Base-by-base conservation (phyloP, 1,140 invertebrate genomes). In the Camponotus floridanus region DNA sequence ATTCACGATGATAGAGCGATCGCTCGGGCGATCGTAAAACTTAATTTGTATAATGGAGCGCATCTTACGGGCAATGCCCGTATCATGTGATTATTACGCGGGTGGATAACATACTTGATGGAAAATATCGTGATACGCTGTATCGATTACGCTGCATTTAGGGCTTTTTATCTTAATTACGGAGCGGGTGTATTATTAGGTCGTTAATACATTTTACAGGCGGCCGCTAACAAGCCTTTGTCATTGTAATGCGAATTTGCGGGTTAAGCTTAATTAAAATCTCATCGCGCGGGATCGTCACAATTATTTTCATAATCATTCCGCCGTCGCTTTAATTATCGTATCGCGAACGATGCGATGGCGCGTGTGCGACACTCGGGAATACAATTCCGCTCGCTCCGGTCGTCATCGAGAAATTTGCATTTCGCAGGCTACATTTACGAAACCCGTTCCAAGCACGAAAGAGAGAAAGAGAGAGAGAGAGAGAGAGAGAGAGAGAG, bases 91-190 rank as follows among this genome's bases (percentile, higher is more conserved):
- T 84, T 85, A 89, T 87, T 80, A 80, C 51, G 11, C 13, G 59
- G 48, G 70, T 21, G 42, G 88, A 87, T 90, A 90, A 87, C 48
- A 55, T 48, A 86, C 62, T 86, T 74, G 61, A 61, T 68, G 73
- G 78, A 62, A 90, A 84, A 88, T 62, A 87, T 81, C 73, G 57
- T 68, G 78, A 80, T 68, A 59, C 39, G 71, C 85, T 86, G 1
- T 26, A 86, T 87, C 81, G 86, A 85, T 87, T 73, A 79, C 76
- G 70, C 39, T 80, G 67, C 65, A 57, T 83, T 73, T 81, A 13
- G 33, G 78, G 67, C 76, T 64, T 86, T 88, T 85, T 80, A 80
- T 83, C 76, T 90, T 85, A 71, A 78, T 90, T 90, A 87, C 61
- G 73, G 73, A 48, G 39, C 57, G 57, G 78, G 61, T 76, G 68